These are phyloP conservation scores for Drosophila murphyi DNA, from an alignment of 1,140 invertebrate species.

Conservation along the genomic window DNA sequence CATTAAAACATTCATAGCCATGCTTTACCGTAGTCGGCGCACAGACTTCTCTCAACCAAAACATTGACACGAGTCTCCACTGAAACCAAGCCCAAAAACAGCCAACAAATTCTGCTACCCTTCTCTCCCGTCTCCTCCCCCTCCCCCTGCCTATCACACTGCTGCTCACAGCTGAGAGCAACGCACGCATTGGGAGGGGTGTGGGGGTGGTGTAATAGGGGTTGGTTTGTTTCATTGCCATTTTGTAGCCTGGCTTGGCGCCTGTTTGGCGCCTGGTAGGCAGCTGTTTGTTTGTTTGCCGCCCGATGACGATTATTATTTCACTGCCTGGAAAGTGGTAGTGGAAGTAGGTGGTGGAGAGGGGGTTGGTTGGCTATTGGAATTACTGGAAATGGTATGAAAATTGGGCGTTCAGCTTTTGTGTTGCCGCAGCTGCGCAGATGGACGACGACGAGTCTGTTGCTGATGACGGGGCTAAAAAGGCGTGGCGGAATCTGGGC, in stretches of 20 bases:
- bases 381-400: not conserved
- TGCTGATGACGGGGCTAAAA: conserved; percentile 25
- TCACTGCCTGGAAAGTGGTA: conserved; percentile 34
- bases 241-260: conserved; percentile 49
- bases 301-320: conserved; percentile 38
- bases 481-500: conserved; percentile 25
- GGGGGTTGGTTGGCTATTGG: no score
- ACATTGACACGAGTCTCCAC: conserved; percentile 15
- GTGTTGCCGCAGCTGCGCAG: conserved; percentile 42
- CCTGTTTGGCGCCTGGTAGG: conserved; percentile 78
- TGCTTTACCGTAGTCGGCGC: conserved; percentile 47
- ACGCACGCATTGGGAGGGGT: conserved; percentile 6
- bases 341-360: not conserved
- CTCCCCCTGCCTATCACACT: not conserved
- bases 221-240: conserved; percentile 71
- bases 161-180: conserved; percentile 44
- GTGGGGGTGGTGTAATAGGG: conserved; percentile 24
- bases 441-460: not conserved
- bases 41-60: conserved; percentile 54
- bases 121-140: not conserved
- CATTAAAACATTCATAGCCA: not conserved
- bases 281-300: conserved; percentile 57
- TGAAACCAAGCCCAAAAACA: conserved; percentile 15
- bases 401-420: conserved; percentile 56
- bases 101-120: not conserved